Evolutionary conservation across 2,888 invertebrate species (phyloP).

Genomic region (Erebia epiphron): DNA sequence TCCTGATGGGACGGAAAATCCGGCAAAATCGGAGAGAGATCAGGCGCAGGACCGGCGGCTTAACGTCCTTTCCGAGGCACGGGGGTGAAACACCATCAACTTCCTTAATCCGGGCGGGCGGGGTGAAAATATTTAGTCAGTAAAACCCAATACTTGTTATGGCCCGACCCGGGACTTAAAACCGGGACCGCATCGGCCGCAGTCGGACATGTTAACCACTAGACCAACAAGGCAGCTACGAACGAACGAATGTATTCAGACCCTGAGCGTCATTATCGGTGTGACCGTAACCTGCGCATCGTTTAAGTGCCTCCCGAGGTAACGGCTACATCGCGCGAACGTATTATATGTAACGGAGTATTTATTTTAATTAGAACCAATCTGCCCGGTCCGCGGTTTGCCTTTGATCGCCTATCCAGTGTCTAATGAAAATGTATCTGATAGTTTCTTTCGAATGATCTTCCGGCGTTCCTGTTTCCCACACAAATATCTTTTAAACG

Average conservation of each 20-base stretch:
- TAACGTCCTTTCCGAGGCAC: too few species aligned
- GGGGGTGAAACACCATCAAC: too few species aligned
- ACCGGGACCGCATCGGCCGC: too few species aligned
- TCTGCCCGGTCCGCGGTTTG: not conserved
- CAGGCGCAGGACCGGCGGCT: too few species aligned
- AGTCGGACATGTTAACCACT: too few species aligned
- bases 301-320: slow-evolving; percentile 29
- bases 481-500: not conserved
- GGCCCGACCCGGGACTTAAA: too few species aligned
- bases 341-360: slow-evolving; percentile 18
- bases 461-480: slow-evolving; percentile 9
- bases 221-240: not conserved
- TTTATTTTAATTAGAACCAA: slow-evolving; percentile 28
- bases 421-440: slow-evolving; percentile 9
- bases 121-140: too few species aligned
- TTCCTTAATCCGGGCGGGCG: too few species aligned
- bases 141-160: too few species aligned
- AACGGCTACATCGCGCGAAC: slow-evolving; percentile 23
- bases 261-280: slow-evolving; percentile 7
- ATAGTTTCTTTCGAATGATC: not conserved
- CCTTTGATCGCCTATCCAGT: slow-evolving; percentile 2
- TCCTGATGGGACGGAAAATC: too few species aligned
- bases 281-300: slow-evolving; percentile 22
- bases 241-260: not conserved
- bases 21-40: too few species aligned